A percentile compares a stretch with the other conserved stretches of the same genome.
Conservation (phyloP, 1,140 invertebrate genomes). For the Samia ricini region DNA sequence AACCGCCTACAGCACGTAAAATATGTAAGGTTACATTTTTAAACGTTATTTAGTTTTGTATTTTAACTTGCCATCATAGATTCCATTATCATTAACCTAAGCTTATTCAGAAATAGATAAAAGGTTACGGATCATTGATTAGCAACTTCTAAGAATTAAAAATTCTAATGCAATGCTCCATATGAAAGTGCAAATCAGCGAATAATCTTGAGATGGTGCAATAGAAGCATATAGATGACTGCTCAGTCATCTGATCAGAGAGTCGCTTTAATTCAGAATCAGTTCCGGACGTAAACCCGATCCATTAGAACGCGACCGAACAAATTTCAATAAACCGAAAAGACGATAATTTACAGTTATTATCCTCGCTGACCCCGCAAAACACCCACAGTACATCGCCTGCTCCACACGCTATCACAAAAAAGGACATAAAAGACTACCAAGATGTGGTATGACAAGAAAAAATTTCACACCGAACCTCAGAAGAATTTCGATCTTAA, state of each 20-base stretch:
- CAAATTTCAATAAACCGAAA: constrained; percentile 71
- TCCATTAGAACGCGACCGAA: constrained; percentile 61
- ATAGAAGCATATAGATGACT: too few relatives aligned
- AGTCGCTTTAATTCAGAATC: neutral
- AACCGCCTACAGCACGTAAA: too few relatives aligned
- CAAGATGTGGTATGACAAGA: constrained; percentile 70
- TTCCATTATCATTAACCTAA: too few relatives aligned
- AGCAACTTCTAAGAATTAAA: too few relatives aligned
- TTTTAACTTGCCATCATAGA: too few relatives aligned
- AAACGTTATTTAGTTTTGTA: too few relatives aligned
- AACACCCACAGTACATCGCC: constrained; percentile 70
- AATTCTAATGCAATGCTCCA: too few relatives aligned
- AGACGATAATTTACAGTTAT: constrained; percentile 76
- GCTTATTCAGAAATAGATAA: too few relatives aligned
- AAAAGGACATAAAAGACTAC: constrained; percentile 61
- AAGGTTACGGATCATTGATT: too few relatives aligned
- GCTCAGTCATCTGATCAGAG: neutral
- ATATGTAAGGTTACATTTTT: too few relatives aligned
- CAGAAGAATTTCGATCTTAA: constrained; percentile 38
- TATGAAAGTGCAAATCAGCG: too few relatives aligned
- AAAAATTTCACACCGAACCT: constrained; percentile 44
- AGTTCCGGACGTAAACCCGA: constrained; percentile 6
- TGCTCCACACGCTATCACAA: constrained; percentile 54
- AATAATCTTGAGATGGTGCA: too few relatives aligned
- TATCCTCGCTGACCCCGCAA: constrained; percentile 74